A percentile compares a stretch with the other conserved stretches of the same genome.
These are phyloP conservation scores for Drosophila nannoptera DNA, from an alignment of 1,140 invertebrate genomes.

Conservation along the genomic window DNA sequence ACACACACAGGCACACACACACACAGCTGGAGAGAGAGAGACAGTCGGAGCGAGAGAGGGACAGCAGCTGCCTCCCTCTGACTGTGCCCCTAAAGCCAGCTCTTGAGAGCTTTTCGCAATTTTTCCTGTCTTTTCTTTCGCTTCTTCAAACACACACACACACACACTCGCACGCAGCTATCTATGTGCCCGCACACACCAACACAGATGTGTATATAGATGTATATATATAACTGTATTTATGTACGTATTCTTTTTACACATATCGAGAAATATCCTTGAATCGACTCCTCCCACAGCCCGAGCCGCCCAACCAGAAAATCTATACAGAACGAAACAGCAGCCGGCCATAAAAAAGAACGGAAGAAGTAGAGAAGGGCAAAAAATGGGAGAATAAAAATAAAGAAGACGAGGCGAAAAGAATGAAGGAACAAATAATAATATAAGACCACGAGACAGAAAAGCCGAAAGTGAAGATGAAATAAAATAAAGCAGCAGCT, in stretches of 20 bases:
- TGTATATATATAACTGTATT: too few species aligned
- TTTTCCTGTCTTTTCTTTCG: constrained; percentile 62
- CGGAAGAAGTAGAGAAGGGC: not conserved
- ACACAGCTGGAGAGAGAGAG: constrained; percentile 29
- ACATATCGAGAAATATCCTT: constrained; percentile 78
- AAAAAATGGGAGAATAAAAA: not conserved
- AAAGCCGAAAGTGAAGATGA: constrained; percentile 76
- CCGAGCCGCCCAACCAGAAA: constrained; percentile 25
- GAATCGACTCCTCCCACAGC: constrained; percentile 65
- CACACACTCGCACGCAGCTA: too few species aligned
- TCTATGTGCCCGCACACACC: too few species aligned
- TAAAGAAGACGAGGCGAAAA: not conserved
- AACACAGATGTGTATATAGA: too few species aligned
- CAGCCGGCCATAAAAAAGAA: constrained; percentile 48
- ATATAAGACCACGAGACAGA: constrained; percentile 66
- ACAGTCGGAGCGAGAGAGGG: constrained; percentile 31
- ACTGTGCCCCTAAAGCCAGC: constrained; percentile 20
- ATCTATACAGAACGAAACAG: constrained; percentile 69
- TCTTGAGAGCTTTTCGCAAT: constrained; percentile 45
- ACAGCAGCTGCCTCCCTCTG: constrained; percentile 43
- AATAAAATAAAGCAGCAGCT: constrained; percentile 73
- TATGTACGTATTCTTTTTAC: constrained; percentile 47
- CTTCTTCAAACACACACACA: constrained; percentile 27
- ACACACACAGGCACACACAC: constrained; percentile 13
- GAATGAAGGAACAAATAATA: constrained; percentile 24